Evolutionary conservation across 2,888 invertebrate species (phyloP).

Genomic region (Troides oblongomaculatus): DNA sequence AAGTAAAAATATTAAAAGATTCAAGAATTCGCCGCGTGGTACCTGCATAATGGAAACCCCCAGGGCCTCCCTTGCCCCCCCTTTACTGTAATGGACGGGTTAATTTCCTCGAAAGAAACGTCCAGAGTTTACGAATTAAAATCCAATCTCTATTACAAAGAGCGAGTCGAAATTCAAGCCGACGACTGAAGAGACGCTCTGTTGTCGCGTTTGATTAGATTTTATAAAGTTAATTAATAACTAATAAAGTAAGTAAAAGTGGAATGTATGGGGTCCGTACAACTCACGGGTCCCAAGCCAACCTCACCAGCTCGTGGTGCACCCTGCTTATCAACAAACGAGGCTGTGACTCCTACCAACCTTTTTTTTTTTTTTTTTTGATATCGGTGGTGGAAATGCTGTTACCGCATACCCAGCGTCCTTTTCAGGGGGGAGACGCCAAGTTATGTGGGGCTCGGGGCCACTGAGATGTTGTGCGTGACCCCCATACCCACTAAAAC

Average conservation of each 20-base stretch:
- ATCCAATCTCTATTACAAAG: constrained; percentile 20
- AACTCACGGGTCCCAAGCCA: too few relatives aligned
- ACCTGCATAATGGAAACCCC: constrained; percentile 12
- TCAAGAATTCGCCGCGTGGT: constrained; percentile 12
- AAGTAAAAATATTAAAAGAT: constrained; percentile 21
- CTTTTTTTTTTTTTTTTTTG: too few relatives aligned
- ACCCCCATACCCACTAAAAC: too few relatives aligned
- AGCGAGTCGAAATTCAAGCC: constrained; percentile 11
- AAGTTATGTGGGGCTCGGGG: too few relatives aligned
- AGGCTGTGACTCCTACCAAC: too few relatives aligned
- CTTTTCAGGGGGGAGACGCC: too few relatives aligned
- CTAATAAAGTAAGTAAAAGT: not conserved
- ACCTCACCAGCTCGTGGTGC: too few relatives aligned
- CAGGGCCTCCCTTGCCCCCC: not conserved
- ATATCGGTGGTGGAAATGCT: too few relatives aligned
- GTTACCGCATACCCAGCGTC: too few relatives aligned
- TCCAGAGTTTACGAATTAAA: constrained; percentile 11
- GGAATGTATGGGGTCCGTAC: too few relatives aligned
- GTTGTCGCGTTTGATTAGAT: not conserved
- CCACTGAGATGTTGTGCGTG: too few relatives aligned
- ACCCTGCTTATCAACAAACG: too few relatives aligned
- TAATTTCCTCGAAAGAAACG: constrained; percentile 18
- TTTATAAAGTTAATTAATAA: constrained; percentile 6
- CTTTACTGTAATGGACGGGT: constrained; percentile 2
- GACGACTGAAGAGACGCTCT: not conserved